A percentile compares a stretch with the other conserved stretches of the same genome.
Evolutionary conservation across 2,888 invertebrate genomes (phyloP).

Genomic region (Esperia sulphurella): DNA sequence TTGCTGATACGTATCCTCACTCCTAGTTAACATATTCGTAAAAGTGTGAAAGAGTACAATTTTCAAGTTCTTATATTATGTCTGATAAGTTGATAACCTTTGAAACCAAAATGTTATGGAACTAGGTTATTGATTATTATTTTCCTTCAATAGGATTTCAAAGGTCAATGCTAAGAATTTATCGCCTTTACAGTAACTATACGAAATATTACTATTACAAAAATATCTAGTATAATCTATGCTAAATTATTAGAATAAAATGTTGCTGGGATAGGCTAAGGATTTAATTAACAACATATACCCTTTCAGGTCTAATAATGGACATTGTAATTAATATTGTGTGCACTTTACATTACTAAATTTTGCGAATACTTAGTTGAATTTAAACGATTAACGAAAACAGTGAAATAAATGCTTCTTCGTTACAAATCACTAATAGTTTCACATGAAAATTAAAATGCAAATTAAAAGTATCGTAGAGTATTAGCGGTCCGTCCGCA

Average conservation of each 20-base stretch:
- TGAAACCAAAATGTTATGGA: not conserved
- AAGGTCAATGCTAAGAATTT: conserved; percentile 35
- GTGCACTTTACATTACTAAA: conserved; percentile 48
- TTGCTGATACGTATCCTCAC: conserved; percentile 77
- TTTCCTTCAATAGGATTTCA: conserved; percentile 25
- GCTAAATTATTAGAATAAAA: conserved; percentile 68
- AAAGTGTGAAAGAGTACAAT: conserved; percentile 62
- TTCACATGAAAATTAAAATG: conserved; percentile 14
- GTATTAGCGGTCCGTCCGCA: conserved; percentile 30
- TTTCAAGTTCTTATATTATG: conserved; percentile 52
- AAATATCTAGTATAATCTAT: conserved; percentile 72
- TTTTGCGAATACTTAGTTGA: conserved; percentile 42
- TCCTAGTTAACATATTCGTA: conserved; percentile 65
- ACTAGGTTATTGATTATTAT: conserved; percentile 10
- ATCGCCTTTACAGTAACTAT: conserved; percentile 58
- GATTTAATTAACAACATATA: conserved; percentile 75
- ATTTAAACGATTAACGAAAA: conserved; percentile 46
- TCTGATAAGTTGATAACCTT: conserved; percentile 33
- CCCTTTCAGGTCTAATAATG: conserved; percentile 48
- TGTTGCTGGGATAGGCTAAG: conserved; percentile 74
- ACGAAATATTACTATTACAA: conserved; percentile 72
- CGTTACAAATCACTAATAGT: conserved; percentile 25
- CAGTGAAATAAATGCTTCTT: conserved; percentile 59
- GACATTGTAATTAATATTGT: conserved; percentile 43
- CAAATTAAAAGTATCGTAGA: conserved; percentile 16